These are phyloP conservation scores for Gephyroberyx darwinii DNA, from an alignment of 2,797 vertebrate species.

Conservation along the genomic window DNA sequence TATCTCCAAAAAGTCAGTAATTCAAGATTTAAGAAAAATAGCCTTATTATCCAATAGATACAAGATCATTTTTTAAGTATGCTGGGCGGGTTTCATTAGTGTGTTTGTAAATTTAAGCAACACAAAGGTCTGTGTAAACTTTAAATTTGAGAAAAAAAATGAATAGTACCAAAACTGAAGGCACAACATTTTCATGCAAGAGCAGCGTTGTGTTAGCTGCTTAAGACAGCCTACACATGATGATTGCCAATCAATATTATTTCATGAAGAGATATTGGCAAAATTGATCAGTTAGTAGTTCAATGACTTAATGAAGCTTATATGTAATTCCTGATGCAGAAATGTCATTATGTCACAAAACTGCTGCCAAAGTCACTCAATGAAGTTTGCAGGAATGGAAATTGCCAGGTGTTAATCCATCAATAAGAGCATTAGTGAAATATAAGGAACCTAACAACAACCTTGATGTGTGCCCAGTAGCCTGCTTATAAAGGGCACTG, in stretches of 20 bases:
- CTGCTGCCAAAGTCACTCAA: constrained; percentile 62
- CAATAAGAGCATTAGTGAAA: constrained; percentile 59
- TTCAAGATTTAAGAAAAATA: background rate
- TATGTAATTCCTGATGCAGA: background rate
- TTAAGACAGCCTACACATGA: background rate
- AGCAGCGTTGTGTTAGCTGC: background rate
- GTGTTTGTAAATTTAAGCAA: background rate
- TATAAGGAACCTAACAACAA: constrained; percentile 28
- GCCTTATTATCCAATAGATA: too few species aligned
- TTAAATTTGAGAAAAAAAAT: background rate
- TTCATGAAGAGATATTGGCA: background rate
- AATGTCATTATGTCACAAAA: constrained; percentile 3
- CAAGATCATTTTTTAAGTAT: too few species aligned
- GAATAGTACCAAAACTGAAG: background rate
- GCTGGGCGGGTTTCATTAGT: background rate
- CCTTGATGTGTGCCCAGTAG: constrained; percentile 18
- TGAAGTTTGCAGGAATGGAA: constrained; percentile 57
- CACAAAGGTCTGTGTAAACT: background rate
- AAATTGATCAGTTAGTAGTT: background rate
- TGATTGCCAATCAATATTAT: background rate
- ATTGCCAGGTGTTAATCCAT: constrained; percentile 63
- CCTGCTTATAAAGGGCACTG: background rate
- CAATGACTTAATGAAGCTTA: background rate
- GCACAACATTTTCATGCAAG: background rate
- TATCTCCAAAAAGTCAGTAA: background rate